Base-by-base conservation (phyloP, 2,797 vertebrate genomes). In the Acanthurus tractus region DNA sequence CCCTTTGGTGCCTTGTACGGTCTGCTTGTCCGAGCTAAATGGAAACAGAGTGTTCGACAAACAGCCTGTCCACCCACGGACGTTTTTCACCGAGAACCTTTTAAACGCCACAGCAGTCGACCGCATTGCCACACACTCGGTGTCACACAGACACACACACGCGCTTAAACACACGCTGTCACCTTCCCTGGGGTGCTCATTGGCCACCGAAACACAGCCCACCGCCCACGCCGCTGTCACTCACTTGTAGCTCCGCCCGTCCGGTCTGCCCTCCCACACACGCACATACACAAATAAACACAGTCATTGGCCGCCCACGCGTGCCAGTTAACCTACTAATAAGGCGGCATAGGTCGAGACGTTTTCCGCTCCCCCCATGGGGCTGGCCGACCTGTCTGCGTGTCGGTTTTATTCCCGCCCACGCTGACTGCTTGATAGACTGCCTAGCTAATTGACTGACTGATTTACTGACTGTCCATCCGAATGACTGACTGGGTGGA, bases 41-140 rank as follows among this genome's bases (percentile, higher is more conserved):
- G 87, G 86, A 85, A 92, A 81, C 90, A 70, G 77, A 71, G 80
- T 90, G 90, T 88, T 83, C 42, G 49, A 93, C 93, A 91, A 89
- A 82, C 81, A 70, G 70, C 88, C 78, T 92, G 91, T 94, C 93
- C 94, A 81, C 94, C 94, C 92, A 94, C 92, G 15, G 44, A n/a
- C n/a, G 10, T 20, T 72, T 64, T 22, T 64, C 56, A 15, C 20
- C 48, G 5, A 64, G 59, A 70, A 69, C 69, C 77, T 65, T 42
- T 70, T 75, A 55, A 77, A 82, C 54, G 29, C 72, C 61, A 42
- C 66, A 7, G 14, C 70, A 45, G 76, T 58, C 42, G 58, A 79
- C 73, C 63, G 22, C 70, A 62, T 29, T 59, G 40, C 55, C 38
- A 44, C 73, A 55, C 78, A 82, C 76, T 81, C 76, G 52, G 62